Conservation (phyloP, 2,888 invertebrate genomes). For the Drosophila seclusa region DNA sequence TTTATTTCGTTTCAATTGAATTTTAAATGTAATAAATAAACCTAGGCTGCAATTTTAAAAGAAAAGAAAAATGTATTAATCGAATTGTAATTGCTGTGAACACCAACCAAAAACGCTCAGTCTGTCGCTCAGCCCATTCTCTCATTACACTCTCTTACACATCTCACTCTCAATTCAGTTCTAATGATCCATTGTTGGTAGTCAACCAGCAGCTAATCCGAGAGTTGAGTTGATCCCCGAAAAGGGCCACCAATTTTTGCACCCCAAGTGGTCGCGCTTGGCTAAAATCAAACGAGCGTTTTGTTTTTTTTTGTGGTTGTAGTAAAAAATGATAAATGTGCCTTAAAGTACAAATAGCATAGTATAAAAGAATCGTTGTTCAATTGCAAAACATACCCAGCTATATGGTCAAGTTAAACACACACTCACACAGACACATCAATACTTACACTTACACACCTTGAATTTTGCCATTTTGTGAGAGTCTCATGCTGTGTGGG, state of each 20-base stretch:
- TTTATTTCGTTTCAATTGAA: slow-evolving; percentile 39
- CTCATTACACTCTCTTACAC: slow-evolving; percentile 18
- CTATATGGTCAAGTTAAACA: slow-evolving; percentile 5
- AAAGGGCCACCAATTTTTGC: slow-evolving; percentile 25
- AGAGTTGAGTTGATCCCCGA: slow-evolving; percentile 33
- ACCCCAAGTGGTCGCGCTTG: slow-evolving; percentile 47
- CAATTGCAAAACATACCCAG: slow-evolving; percentile 40
- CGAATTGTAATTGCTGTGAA: slow-evolving; percentile 23
- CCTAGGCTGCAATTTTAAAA: slow-evolving; percentile 55
- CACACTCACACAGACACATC: slow-evolving; percentile 22
- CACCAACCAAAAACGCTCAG: slow-evolving; percentile 21
- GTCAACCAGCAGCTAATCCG: slow-evolving; percentile 46
- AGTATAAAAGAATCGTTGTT: slow-evolving; percentile 19
- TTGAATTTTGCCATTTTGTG: background rate
- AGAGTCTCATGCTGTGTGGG: slow-evolving; percentile 10
- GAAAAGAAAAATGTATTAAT: slow-evolving; percentile 40
- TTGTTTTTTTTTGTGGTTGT: slow-evolving; percentile 49
- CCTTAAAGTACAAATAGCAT: slow-evolving; percentile 59
- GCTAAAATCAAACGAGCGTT: slow-evolving; percentile 69
- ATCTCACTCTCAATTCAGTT: slow-evolving; percentile 20
- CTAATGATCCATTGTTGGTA: slow-evolving; percentile 29
- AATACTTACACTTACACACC: slow-evolving; percentile 39
- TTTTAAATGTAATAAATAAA: slow-evolving; percentile 29
- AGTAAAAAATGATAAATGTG: slow-evolving; percentile 39
- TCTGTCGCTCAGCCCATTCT: slow-evolving; percentile 29